These are phyloP conservation scores for Aphelinus certus DNA, from an alignment of 1,140 invertebrate species.

Conservation along the genomic window DNA sequence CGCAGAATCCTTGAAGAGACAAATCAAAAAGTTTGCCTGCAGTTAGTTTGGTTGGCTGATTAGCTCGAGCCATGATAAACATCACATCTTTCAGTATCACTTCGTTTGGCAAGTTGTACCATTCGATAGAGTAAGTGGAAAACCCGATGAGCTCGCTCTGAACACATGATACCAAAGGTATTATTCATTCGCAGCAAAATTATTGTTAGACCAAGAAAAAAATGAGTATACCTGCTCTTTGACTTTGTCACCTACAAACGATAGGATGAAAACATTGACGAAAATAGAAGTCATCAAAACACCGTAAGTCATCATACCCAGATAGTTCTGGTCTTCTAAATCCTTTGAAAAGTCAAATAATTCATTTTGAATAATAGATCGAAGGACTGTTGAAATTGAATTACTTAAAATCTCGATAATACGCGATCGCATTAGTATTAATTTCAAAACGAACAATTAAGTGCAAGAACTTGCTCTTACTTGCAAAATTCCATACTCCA, in stretches of 20 bases:
- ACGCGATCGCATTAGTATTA: neutral
- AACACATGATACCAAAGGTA: constrained; percentile 2
- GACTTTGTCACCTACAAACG: constrained; percentile 54
- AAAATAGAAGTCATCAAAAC: constrained; percentile 55
- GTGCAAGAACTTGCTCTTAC: constrained; percentile 36
- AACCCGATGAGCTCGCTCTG: constrained; percentile 50
- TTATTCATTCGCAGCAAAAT: neutral
- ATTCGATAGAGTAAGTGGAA: constrained; percentile 45
- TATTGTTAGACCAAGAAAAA: too few species aligned
- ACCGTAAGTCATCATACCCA: constrained; percentile 52
- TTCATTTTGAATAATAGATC: neutral
- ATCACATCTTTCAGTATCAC: constrained; percentile 40
- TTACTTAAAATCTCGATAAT: too few species aligned
- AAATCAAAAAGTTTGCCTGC: constrained; percentile 53
- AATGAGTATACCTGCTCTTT: constrained; percentile 50
- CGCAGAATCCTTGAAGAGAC: constrained; percentile 51
- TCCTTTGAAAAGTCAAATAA: constrained; percentile 45
- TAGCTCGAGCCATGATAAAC: constrained; percentile 49
- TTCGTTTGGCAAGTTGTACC: constrained; percentile 49
- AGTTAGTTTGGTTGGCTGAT: constrained; percentile 44
- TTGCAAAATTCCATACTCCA: constrained; percentile 57
- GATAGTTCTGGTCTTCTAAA: constrained; percentile 50
- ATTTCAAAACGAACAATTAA: neutral
- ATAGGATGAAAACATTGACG: constrained; percentile 55
- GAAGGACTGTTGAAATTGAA: neutral